These are phyloP conservation scores for Acanthis flammea DNA, from an alignment of 2,797 vertebrate species.

Conservation along the genomic window DNA sequence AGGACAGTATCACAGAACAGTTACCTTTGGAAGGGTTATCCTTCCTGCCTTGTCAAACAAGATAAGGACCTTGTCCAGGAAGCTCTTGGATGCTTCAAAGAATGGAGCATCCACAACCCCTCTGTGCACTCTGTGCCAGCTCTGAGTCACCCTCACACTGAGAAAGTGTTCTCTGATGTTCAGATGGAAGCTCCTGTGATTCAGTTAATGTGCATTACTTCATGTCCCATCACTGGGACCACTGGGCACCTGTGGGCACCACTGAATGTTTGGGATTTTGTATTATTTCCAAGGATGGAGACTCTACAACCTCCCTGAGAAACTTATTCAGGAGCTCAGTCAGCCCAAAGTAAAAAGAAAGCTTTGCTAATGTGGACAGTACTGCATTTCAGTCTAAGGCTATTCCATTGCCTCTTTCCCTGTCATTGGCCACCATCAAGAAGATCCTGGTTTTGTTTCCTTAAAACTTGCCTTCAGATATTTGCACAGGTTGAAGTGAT, in stretches of 20 bases:
- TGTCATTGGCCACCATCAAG: background rate
- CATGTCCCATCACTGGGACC: background rate
- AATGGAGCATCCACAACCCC: background rate
- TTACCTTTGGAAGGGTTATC: background rate
- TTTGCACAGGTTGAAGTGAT: background rate
- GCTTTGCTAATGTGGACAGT: background rate
- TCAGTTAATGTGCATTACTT: background rate
- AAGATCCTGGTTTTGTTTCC: background rate
- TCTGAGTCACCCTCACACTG: background rate
- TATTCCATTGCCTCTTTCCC: background rate
- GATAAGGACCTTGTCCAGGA: background rate
- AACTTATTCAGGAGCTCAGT: background rate
- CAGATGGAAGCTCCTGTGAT: background rate
- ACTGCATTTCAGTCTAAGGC: background rate
- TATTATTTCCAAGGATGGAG: background rate
- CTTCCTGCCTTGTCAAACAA: background rate
- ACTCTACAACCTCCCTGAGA: no score
- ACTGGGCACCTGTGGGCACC: fast-evolving
- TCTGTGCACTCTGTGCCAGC: background rate
- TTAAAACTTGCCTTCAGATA: background rate
- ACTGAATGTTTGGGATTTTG: background rate
- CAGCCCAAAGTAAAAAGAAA: background rate
- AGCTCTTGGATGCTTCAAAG: background rate
- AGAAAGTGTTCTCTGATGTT: background rate
- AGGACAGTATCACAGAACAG: background rate